Evolutionary conservation across 2,888 invertebrate genomes (phyloP).

Genomic region (Dicyrtomina minuta): DNA sequence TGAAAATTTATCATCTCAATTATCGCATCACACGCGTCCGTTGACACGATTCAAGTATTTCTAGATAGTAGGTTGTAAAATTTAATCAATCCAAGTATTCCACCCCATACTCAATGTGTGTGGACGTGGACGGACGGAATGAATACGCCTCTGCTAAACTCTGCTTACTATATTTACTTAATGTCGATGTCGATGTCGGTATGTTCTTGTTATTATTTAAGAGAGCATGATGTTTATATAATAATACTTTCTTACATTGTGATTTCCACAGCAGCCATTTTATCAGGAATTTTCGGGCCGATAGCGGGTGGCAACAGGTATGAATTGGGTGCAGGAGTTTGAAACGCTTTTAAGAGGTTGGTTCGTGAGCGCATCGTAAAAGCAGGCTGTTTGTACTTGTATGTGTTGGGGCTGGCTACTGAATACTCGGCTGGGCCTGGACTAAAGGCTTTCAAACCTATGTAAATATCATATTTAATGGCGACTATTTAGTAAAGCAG

Average conservation of each 20-base stretch:
- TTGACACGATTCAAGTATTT: background rate
- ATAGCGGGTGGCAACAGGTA: slow-evolving; percentile 23
- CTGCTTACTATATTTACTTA: no score
- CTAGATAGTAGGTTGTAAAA: no score
- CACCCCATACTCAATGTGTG: no score
- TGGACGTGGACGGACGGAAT: no score
- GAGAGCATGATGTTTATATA: no score
- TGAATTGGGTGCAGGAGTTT: slow-evolving; percentile 27
- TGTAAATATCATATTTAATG: background rate
- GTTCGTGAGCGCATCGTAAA: background rate
- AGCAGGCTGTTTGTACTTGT: slow-evolving; percentile 5
- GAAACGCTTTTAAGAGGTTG: no score
- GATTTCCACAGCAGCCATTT: slow-evolving; percentile 25
- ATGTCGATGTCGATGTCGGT: no score
- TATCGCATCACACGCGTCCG: background rate
- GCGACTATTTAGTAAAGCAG: no score
- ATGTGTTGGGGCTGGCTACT: background rate
- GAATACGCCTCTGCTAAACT: no score
- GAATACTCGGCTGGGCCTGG: slow-evolving; percentile 22
- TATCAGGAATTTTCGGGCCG: slow-evolving; percentile 28
- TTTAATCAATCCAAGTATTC: no score
- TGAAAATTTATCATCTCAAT: background rate
- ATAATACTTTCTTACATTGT: no score
- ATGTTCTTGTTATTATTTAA: no score
- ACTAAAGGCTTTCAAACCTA: background rate